phyloP scores from a whole-genome alignment of 1,140 invertebrate genomes.

The Lineus longissimus region DNA sequence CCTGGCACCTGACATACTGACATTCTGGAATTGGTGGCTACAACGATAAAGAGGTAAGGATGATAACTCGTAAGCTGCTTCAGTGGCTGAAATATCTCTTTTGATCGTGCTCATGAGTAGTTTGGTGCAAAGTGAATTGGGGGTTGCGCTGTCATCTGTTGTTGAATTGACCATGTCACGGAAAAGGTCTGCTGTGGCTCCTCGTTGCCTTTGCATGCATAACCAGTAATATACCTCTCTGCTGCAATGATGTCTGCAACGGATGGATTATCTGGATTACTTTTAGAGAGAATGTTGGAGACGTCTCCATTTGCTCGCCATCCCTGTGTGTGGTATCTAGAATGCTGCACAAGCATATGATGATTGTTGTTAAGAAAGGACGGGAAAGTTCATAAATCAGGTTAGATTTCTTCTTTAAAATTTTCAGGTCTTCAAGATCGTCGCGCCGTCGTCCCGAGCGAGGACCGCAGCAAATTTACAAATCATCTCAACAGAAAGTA shows the following conservation, averaged over 20 bases:
- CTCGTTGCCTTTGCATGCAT: constrained; percentile 7
- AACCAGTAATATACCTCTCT: neutral
- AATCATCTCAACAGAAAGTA: no score
- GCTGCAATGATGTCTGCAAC: neutral
- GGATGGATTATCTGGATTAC: constrained; percentile 1
- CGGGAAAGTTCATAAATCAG: no score
- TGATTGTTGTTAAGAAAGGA: no score
- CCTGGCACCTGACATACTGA: constrained; percentile 1
- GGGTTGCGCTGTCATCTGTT: neutral
- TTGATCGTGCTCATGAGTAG: neutral
- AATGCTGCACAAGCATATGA: neutral
- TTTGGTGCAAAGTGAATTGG: neutral
- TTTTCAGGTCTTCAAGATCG: no score
- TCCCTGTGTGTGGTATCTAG: neutral
- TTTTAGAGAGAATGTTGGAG: constrained; percentile 2
- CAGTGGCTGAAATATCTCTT: neutral
- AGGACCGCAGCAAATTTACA: no score
- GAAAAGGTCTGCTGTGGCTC: neutral
- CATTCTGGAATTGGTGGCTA: neutral
- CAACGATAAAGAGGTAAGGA: neutral
- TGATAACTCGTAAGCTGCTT: constrained; percentile 6
- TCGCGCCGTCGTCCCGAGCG: no score
- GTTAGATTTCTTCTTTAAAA: no score
- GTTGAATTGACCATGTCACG: neutral
- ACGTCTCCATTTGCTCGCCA: constrained; percentile 7